Evolutionary conservation across 2,888 invertebrate genomes (phyloP).

Genomic region (Chrysina gloriosa): DNA sequence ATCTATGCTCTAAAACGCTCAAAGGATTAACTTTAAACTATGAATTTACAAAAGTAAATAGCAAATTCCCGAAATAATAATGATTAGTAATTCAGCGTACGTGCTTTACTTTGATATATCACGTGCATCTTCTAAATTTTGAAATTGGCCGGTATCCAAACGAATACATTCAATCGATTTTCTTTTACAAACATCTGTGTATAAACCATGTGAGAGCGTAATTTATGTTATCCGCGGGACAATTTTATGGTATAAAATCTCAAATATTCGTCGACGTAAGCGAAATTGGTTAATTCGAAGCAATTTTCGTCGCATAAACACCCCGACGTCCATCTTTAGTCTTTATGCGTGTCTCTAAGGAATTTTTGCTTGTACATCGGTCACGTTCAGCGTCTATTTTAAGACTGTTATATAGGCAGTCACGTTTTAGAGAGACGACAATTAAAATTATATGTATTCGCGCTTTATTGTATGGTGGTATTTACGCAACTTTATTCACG

Average conservation of each 20-base stretch:
- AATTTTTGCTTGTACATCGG: neutral
- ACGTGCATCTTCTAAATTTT: too few relatives aligned
- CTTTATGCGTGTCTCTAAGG: neutral
- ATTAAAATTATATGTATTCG: neutral
- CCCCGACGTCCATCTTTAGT: conserved; percentile 7
- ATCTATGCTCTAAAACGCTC: too few relatives aligned
- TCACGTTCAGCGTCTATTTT: conserved; percentile 21
- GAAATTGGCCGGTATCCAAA: too few relatives aligned
- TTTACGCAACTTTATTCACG: conserved; percentile 1
- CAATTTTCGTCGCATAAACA: neutral
- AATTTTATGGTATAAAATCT: conserved; percentile 16
- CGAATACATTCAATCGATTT: too few relatives aligned
- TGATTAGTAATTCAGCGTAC: too few relatives aligned
- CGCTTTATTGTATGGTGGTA: neutral
- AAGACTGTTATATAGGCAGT: neutral
- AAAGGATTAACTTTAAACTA: too few relatives aligned
- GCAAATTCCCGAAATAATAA: too few relatives aligned
- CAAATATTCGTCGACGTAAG: conserved; percentile 6
- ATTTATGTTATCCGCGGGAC: neutral
- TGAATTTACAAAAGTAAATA: too few relatives aligned
- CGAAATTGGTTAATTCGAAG: conserved; percentile 2
- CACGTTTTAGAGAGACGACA: neutral
- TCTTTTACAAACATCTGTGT: neutral
- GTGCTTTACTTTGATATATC: too few relatives aligned
- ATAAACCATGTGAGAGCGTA: neutral